Conservation (phyloP, 2,888 invertebrate genomes). For the Thyatira batis region DNA sequence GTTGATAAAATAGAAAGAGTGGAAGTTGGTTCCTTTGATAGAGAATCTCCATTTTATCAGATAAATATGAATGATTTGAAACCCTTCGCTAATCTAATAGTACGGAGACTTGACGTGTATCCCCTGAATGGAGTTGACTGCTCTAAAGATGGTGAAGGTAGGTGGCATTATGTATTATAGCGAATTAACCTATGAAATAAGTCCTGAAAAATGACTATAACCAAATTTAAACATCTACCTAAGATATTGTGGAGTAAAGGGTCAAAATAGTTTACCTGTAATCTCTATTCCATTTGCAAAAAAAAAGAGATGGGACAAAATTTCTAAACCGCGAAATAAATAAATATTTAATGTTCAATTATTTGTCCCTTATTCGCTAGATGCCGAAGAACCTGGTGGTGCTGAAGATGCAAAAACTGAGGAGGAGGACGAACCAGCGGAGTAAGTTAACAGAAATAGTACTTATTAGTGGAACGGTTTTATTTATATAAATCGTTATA, state of each 20-base stretch:
- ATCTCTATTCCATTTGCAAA: too few species aligned
- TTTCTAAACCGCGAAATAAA: background rate
- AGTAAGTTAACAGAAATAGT: constrained; percentile 4
- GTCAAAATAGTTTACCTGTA: too few species aligned
- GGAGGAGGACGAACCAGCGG: background rate
- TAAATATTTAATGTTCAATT: background rate
- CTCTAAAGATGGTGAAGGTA: constrained; percentile 30
- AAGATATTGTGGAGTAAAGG: too few species aligned
- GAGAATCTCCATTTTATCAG: constrained; percentile 70
- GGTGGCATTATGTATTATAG: background rate
- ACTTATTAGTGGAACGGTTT: too few species aligned
- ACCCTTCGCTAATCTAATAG: constrained; percentile 59
- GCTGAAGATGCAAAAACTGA: background rate
- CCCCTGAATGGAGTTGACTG: constrained; percentile 50
- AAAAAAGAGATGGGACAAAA: background rate
- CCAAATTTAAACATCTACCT: too few species aligned
- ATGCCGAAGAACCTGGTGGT: too few species aligned
- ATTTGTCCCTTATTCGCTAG: background rate
- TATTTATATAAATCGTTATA: too few species aligned
- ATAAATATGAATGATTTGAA: constrained; percentile 68
- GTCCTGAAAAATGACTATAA: too few species aligned
- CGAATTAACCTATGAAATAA: too few species aligned
- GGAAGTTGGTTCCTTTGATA: constrained; percentile 69
- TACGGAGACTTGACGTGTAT: constrained; percentile 62
- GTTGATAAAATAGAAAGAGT: constrained; percentile 60